Evolutionary conservation across 2,888 invertebrate species (phyloP).

Genomic region (Rhagophthalmus giganteus): DNA sequence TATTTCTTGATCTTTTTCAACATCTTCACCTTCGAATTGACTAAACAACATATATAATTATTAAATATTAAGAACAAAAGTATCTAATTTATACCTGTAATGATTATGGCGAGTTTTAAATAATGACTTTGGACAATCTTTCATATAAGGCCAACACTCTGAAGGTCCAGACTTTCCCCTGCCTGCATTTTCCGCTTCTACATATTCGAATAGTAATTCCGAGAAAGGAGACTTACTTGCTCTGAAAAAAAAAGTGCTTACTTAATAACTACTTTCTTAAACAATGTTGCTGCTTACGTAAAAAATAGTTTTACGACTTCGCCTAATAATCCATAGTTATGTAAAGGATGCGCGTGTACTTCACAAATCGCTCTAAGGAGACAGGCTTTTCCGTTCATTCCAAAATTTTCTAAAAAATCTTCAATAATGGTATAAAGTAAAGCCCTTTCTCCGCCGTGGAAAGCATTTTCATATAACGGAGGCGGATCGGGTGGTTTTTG

Average conservation of each 20-base stretch:
- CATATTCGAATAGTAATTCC: conserved; percentile 72
- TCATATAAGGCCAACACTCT: conserved; percentile 85
- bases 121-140: conserved; percentile 79
- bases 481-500: conserved; percentile 52
- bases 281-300: conserved; percentile 65
- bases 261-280: neutral
- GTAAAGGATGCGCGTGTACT: conserved; percentile 77
- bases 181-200: conserved; percentile 78
- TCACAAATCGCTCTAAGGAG: conserved; percentile 82
- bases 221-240: conserved; percentile 83
- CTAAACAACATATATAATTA: neutral
- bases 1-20: neutral
- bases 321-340: conserved; percentile 78
- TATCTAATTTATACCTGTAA: conserved; percentile 53
- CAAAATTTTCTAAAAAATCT: conserved; percentile 78
- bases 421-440: conserved; percentile 77
- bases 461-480: conserved; percentile 56
- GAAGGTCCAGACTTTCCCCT: conserved; percentile 63
- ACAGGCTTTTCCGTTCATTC: conserved; percentile 81
- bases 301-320: conserved; percentile 82
- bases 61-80: neutral
- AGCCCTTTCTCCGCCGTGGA: conserved; percentile 84
- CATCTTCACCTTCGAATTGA: neutral
- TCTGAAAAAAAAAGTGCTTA: conserved; percentile 54
- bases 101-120: conserved; percentile 64